Evolutionary conservation across 2,888 invertebrate genomes (phyloP).

Genomic region (Drosophila pullipes): DNA sequence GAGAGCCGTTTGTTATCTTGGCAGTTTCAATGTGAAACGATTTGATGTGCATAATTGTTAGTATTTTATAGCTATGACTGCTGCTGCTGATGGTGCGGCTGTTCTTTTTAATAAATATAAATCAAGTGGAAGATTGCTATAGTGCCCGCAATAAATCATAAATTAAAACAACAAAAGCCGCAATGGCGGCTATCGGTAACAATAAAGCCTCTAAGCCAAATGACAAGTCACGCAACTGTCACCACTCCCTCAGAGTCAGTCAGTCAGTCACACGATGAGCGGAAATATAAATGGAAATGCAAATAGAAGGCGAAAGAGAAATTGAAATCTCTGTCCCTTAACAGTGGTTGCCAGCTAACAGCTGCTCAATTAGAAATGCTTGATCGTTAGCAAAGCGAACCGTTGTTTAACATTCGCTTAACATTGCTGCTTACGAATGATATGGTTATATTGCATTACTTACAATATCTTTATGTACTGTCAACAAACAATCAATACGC

Average conservation of each 20-base stretch:
- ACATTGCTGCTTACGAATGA: background rate
- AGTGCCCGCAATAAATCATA: constrained; percentile 57
- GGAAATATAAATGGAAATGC: constrained; percentile 30
- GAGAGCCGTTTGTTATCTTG: constrained; percentile 47
- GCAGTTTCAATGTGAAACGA: constrained; percentile 65
- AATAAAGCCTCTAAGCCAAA: constrained; percentile 38
- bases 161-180: constrained; percentile 40
- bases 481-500: constrained; percentile 4
- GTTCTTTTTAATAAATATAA: constrained; percentile 50
- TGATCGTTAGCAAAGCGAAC: background rate
- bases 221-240: constrained; percentile 44
- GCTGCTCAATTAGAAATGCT: background rate
- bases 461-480: background rate
- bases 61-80: constrained; percentile 1
- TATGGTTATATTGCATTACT: background rate
- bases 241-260: constrained; percentile 7
- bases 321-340: constrained; percentile 16
- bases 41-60: constrained; percentile 54
- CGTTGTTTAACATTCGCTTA: constrained; percentile 1
- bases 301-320: constrained; percentile 2
- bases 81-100: background rate
- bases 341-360: constrained; percentile 3
- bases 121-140: constrained; percentile 68
- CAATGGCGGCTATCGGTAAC: constrained; percentile 43
- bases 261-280: constrained; percentile 29